Evolutionary conservation across 2,113 vertebrate species (phyloP).

Genomic region (Calyptomena viridis): DNA sequence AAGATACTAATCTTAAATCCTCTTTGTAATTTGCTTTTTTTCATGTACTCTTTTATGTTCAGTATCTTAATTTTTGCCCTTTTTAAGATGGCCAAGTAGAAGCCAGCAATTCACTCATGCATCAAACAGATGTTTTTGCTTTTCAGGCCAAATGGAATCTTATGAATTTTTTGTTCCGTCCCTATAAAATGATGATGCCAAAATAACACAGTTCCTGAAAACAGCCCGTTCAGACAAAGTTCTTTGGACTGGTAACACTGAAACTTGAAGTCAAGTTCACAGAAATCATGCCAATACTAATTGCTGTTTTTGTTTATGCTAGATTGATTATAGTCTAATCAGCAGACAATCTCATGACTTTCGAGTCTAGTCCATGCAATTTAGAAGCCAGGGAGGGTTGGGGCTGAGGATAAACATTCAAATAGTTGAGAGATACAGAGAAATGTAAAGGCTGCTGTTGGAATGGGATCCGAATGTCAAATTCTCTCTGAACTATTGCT

Average conservation of each 20-base stretch:
- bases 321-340: constrained; percentile 71
- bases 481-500: neutral
- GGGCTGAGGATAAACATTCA: constrained; percentile 39
- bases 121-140: constrained; percentile 75
- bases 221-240: constrained; percentile 36
- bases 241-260: constrained; percentile 29
- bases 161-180: constrained; percentile 61
- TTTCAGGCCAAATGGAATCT: constrained; percentile 72
- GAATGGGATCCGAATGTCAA: constrained; percentile 13
- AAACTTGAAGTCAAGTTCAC: constrained; percentile 59
- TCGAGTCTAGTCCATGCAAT: constrained; percentile 63
- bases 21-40: constrained; percentile 64
- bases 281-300: constrained; percentile 68
- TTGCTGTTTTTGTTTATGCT: constrained; percentile 74
- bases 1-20: constrained; percentile 66
- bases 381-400: constrained; percentile 32
- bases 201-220: constrained; percentile 55
- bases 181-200: constrained; percentile 64
- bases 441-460: constrained; percentile 9
- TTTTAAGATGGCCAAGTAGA: constrained; percentile 66
- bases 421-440: constrained; percentile 14
- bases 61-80: constrained; percentile 63
- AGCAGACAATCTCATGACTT: constrained; percentile 68
- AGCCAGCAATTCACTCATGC: constrained; percentile 62
- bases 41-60: constrained; percentile 62